Percentiles rank a stretch among this genome's conserved stretches.
These are phyloP conservation scores for Liopterus haemorrhoidalis DNA, from an alignment of 2,888 invertebrate genomes.

Conservation along the genomic window DNA sequence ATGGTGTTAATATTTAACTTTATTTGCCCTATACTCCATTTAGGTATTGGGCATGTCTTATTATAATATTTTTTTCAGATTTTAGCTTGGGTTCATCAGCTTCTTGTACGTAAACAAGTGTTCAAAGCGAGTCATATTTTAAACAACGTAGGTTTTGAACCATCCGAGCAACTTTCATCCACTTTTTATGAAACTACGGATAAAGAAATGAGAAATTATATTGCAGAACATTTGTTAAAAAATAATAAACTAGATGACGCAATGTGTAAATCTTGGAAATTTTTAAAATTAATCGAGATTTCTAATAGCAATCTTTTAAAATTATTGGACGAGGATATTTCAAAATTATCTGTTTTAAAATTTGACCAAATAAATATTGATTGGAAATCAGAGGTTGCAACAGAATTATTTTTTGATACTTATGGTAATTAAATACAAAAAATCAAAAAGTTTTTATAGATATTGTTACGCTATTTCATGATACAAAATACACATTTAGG, in stretches of 20 bases:
- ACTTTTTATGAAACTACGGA: conserved; percentile 56
- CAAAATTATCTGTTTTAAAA: conserved; percentile 48
- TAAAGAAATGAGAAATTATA: conserved; percentile 57
- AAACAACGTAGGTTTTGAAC: conserved; percentile 56
- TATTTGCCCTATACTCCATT: no score
- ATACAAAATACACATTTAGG: no score
- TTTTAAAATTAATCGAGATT: conserved; percentile 42
- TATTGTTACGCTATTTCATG: no score
- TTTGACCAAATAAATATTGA: conserved; percentile 46
- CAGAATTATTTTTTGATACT: conserved; percentile 53
- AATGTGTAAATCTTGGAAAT: conserved; percentile 44
- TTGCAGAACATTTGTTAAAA: conserved; percentile 59
- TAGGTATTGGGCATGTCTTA: no score
- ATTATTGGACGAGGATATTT: conserved; percentile 43
- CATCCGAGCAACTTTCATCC: conserved; percentile 52
- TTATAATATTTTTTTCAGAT: conserved; percentile 50
- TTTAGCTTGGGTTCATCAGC: conserved; percentile 57
- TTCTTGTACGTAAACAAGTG: conserved; percentile 57
- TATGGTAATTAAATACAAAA: conserved; percentile 48
- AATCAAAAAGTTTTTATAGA: conserved; percentile 2
- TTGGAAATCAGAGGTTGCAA: conserved; percentile 54
- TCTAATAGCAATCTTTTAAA: conserved; percentile 15
- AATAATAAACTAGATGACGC: conserved; percentile 41
- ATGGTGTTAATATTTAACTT: no score
- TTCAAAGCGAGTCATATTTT: conserved; percentile 60